Evolutionary conservation across 2,888 invertebrate genomes (phyloP).

Genomic region (Exephanes ischioxanthus): DNA sequence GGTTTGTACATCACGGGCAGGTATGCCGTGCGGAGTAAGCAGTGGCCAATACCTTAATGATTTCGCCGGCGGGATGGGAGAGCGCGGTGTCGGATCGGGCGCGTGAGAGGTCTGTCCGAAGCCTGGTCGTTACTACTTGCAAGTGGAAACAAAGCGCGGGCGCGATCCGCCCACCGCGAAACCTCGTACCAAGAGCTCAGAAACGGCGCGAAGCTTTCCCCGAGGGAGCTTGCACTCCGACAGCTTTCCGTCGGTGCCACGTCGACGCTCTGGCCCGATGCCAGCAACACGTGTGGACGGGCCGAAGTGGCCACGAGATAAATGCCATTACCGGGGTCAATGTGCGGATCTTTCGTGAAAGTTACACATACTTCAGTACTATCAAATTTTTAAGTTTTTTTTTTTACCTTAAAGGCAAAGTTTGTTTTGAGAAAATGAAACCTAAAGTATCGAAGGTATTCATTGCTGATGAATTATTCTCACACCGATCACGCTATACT

Average conservation of each 20-base stretch:
- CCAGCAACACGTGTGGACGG: conserved; percentile 1
- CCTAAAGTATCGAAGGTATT: too few species aligned
- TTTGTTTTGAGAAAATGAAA: too few species aligned
- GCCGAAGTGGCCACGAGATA: neutral
- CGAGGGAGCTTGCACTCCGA: conserved; percentile 29
- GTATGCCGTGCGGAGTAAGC: conserved; percentile 17
- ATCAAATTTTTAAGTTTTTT: too few species aligned
- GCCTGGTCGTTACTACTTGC: conserved; percentile 66
- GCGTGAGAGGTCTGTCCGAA: conserved; percentile 31
- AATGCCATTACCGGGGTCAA: neutral
- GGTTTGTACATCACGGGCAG: conserved; percentile 46
- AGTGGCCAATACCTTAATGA: conserved; percentile 60
- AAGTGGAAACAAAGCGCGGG: conserved; percentile 73
- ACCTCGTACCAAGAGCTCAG: conserved; percentile 69
- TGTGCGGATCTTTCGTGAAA: neutral
- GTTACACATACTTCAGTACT: neutral
- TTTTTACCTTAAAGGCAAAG: too few species aligned
- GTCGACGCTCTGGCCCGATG: conserved; percentile 1
- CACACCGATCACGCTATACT: too few species aligned
- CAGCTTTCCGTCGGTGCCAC: neutral
- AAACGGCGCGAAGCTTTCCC: conserved; percentile 44
- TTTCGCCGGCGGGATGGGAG: conserved; percentile 53
- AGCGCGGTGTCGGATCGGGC: conserved; percentile 6
- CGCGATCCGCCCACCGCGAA: conserved; percentile 72
- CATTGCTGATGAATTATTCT: too few species aligned